A percentile compares a stretch with the other conserved stretches of the same genome.
Conservation (phyloP, 2,888 invertebrate genomes). For the Cyclophora punctaria region DNA sequence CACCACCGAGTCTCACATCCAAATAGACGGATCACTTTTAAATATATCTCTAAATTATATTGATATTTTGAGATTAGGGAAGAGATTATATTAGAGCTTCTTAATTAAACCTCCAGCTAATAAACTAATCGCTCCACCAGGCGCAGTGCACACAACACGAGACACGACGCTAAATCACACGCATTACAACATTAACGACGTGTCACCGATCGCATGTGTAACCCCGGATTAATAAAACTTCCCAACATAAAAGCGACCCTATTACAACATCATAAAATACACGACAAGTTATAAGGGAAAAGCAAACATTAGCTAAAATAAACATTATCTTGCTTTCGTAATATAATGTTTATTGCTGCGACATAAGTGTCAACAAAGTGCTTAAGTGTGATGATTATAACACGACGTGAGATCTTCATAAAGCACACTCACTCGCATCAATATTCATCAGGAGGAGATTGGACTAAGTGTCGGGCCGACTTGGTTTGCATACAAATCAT, state of each 20-base stretch:
- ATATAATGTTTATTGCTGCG: conserved; percentile 10
- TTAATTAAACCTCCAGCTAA: conserved; percentile 2
- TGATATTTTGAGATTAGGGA: too few relatives aligned
- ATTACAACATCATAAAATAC: background rate
- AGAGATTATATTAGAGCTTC: too few relatives aligned
- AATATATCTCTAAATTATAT: too few relatives aligned
- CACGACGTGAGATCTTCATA: conserved; percentile 5
- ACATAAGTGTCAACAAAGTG: conserved; percentile 7
- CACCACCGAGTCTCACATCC: too few relatives aligned
- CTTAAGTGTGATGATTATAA: conserved; percentile 9
- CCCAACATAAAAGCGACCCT: conserved; percentile 2
- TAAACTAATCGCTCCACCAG: conserved; percentile 3
- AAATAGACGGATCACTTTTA: too few relatives aligned
- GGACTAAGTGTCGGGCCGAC: background rate
- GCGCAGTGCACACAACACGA: too few relatives aligned
- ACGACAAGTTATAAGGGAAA: background rate
- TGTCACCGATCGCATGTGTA: conserved; percentile 8
- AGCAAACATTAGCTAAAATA: conserved; percentile 8
- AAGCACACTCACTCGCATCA: background rate
- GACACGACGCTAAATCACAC: conserved; percentile 13
- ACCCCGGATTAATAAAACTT: background rate
- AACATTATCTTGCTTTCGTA: conserved; percentile 10
- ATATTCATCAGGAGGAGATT: background rate
- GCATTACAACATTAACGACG: conserved; percentile 13
- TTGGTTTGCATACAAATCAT: too few relatives aligned